Conservation (phyloP, 2,888 invertebrate genomes). For the Drosophila fungiperda region DNA sequence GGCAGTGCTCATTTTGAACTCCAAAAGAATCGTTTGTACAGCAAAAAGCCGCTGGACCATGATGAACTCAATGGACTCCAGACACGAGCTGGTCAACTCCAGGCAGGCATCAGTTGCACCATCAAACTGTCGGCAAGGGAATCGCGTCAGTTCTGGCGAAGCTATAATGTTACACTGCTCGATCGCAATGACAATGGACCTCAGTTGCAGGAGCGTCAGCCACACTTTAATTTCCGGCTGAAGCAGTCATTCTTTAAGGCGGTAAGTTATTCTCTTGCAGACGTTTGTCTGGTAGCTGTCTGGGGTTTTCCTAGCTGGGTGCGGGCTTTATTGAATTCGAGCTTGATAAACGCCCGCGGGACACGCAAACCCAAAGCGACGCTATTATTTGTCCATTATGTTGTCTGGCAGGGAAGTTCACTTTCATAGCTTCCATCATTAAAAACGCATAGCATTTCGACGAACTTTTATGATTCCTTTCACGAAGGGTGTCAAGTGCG, state of each 20-base stretch:
- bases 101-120: conserved; percentile 83
- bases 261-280: conserved; percentile 75
- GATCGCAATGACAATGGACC: conserved; percentile 98
- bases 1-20: conserved; percentile 83
- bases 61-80: conserved; percentile 84
- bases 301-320: conserved; percentile 49
- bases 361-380: conserved; percentile 53
- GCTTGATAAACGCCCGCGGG: conserved; percentile 63
- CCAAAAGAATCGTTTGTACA: conserved; percentile 84
- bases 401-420: conserved; percentile 56
- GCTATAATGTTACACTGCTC: conserved; percentile 87
- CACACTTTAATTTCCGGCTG: conserved; percentile 74
- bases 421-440: conserved; percentile 59
- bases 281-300: conserved; percentile 67
- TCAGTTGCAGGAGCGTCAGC: conserved; percentile 86
- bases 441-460: conserved; percentile 72
- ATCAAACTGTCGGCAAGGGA: conserved; percentile 74
- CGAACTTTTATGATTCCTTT: conserved; percentile 61
- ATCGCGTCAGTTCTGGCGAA: conserved; percentile 53
- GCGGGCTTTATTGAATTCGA: conserved; percentile 74
- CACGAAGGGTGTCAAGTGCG: conserved; percentile 38
- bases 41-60: conserved; percentile 85
- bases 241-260: conserved; percentile 82
- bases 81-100: conserved; percentile 77
- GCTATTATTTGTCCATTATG: conserved; percentile 69